Conservation (phyloP, 2,797 vertebrate species). For the Amblyopsis hoosieri region DNA sequence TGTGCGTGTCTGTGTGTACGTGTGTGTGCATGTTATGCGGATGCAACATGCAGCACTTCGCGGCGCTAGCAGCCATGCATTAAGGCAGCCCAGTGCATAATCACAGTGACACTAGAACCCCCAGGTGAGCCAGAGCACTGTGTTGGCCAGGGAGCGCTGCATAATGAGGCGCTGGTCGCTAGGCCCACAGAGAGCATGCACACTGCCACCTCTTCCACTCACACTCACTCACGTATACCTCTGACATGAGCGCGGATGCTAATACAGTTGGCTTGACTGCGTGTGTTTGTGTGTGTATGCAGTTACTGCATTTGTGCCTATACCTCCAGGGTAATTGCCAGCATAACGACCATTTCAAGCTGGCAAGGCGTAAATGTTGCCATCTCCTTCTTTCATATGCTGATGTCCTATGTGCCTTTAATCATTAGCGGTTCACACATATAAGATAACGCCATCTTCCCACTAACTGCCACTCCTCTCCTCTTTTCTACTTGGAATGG, state of each 20-base stretch:
- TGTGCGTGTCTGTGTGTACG: neutral
- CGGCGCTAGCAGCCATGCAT: slow-evolving; percentile 31
- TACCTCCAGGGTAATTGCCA: slow-evolving; percentile 6
- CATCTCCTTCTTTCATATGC: too few relatives aligned
- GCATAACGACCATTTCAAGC: too few relatives aligned
- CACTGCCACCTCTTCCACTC: slow-evolving; percentile 21
- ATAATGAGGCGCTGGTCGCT: slow-evolving; percentile 50
- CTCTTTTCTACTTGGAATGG: too few relatives aligned
- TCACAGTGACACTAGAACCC: slow-evolving; percentile 59
- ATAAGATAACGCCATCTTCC: too few relatives aligned
- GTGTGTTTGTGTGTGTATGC: slow-evolving; percentile 2
- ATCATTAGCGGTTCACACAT: too few relatives aligned
- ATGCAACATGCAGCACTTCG: slow-evolving; percentile 30
- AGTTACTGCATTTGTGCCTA: neutral
- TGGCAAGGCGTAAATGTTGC: too few relatives aligned
- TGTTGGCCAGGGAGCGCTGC: slow-evolving; percentile 32
- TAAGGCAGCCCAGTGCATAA: slow-evolving; percentile 49
- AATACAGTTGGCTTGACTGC: slow-evolving; percentile 21
- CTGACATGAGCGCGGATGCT: slow-evolving; percentile 31
- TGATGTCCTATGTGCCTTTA: too few relatives aligned
- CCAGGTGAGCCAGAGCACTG: slow-evolving; percentile 50
- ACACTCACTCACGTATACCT: slow-evolving; percentile 38
- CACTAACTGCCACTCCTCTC: too few relatives aligned
- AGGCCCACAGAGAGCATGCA: slow-evolving; percentile 32
- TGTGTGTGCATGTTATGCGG: neutral